Base-by-base conservation (phyloP, 2,113 vertebrate genomes). In the Nerophis lumbriciformis region DNA sequence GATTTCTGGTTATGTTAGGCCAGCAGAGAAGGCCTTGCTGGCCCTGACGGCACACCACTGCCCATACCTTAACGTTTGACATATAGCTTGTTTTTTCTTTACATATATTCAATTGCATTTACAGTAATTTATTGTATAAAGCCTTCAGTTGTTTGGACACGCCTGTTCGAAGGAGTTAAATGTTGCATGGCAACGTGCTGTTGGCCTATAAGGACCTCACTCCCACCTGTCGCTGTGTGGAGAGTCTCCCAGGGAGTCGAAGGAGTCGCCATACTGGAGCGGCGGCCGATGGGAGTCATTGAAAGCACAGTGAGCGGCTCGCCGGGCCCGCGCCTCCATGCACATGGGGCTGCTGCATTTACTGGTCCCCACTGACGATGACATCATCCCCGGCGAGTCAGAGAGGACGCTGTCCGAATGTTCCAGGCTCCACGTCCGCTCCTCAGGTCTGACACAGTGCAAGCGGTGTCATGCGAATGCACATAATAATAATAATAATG, bases 311-410 rank as follows among this genome's bases (percentile, higher is more conserved):
- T 93, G 90, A 2, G 93, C 91, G 37, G 93, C 94, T 0, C 93
- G 92, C 61, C 94, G 91, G 6, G 94, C 92, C 72, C 95, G 89
- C 0, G 95, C 94, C 83, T 97, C 95, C 86, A 94, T 91, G 6
- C 95, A 97, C 0, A 93, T 94, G 3, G 96, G 96, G 81, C 96
- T 98, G 91, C 94, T 98, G 91, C 96, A 98, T 86, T 98, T 98
- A 85, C 96, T 98, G 90, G 94, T 98, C 84, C 94, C 96, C 83
- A 98, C 94, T 0, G 96, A 98, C 51, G 96, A 98, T 77, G 95
- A 91, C 90, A 96, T 92, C 82, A 97, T 93, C 76, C 94, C 94
- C 77, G 94, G 94, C 59, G 94, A 95, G 81, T 98, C 95, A 0
- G 96, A 98, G 77, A 95, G 94, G 85, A 94, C 83, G 49, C 96